These are phyloP conservation scores for Porites rus DNA, from an alignment of 92 coral and sea anemone species.

Conservation along the genomic window DNA sequence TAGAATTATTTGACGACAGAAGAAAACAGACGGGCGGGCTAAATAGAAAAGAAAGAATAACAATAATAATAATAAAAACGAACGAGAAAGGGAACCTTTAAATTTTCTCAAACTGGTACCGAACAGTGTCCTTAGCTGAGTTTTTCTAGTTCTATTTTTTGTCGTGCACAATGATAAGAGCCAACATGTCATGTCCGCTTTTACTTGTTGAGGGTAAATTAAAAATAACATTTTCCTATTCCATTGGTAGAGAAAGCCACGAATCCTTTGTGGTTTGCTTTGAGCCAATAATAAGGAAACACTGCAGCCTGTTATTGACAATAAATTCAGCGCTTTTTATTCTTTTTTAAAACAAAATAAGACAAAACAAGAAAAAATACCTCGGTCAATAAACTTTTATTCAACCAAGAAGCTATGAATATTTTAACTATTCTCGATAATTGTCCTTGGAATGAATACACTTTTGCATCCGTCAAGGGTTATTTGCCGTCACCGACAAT, in stretches of 20 bases:
- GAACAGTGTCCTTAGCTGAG: not conserved
- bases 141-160: not conserved
- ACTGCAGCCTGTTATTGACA: not conserved
- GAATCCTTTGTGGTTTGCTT: not conserved
- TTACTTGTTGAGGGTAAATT: not conserved
- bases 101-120: not conserved
- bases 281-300: not conserved
- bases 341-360: not conserved
- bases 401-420: conserved; percentile 28
- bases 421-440: conserved; percentile 18
- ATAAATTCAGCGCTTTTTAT: conserved; percentile 10
- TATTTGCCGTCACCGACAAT: conserved; percentile 28
- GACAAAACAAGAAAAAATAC: not conserved
- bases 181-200: not conserved
- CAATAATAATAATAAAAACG: not conserved
- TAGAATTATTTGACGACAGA: not conserved
- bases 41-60: not conserved
- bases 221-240: not conserved
- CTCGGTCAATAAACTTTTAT: conserved; percentile 15
- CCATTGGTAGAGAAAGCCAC: not conserved
- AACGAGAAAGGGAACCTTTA: not conserved
- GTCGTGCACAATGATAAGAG: not conserved
- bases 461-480: conserved; percentile 9
- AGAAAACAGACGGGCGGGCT: not conserved
- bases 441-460: conserved; percentile 25